Conservation (phyloP, 1,140 invertebrate species). For the Caerostris darwini region DNA sequence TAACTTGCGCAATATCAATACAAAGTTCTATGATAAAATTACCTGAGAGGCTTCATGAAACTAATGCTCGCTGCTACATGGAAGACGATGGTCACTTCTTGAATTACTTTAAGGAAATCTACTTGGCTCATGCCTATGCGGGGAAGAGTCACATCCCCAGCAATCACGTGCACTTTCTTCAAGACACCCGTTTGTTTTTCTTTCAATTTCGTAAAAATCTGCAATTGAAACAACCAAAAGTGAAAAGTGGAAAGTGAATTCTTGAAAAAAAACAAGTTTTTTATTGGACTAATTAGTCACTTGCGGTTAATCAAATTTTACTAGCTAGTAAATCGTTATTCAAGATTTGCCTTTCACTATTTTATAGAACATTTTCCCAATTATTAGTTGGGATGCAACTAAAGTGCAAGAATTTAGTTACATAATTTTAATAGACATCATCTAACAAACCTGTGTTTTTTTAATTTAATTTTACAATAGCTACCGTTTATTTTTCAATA, state of each 20-base stretch:
- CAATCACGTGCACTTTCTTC: slow-evolving; percentile 91
- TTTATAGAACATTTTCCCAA: too few species aligned
- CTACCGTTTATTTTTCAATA: too few species aligned
- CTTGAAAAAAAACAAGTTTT: too few species aligned
- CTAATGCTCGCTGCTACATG: slow-evolving; percentile 99
- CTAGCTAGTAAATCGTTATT: too few species aligned
- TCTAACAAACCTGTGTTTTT: too few species aligned
- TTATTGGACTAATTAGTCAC: too few species aligned
- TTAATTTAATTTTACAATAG: too few species aligned
- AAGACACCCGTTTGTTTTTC: slow-evolving; percentile 36
- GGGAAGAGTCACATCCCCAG: slow-evolving; percentile 94
- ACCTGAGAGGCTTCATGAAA: slow-evolving; percentile 97
- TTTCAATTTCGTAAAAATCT: slow-evolving; percentile 18
- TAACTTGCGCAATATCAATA: not conserved
- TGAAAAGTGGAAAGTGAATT: not conserved
- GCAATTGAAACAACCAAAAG: not conserved
- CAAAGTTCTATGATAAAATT: slow-evolving; percentile 30
- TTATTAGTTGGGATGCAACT: too few species aligned
- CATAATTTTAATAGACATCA: too few species aligned
- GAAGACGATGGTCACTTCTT: slow-evolving; percentile 94
- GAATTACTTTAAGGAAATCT: slow-evolving; percentile 88
- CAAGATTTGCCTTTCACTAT: too few species aligned
- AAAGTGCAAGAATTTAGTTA: too few species aligned
- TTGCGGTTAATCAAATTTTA: too few species aligned
- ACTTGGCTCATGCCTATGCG: slow-evolving; percentile 91